phyloP scores from a whole-genome alignment of 2,888 invertebrate genomes.

The Dynastes hyllus region DNA sequence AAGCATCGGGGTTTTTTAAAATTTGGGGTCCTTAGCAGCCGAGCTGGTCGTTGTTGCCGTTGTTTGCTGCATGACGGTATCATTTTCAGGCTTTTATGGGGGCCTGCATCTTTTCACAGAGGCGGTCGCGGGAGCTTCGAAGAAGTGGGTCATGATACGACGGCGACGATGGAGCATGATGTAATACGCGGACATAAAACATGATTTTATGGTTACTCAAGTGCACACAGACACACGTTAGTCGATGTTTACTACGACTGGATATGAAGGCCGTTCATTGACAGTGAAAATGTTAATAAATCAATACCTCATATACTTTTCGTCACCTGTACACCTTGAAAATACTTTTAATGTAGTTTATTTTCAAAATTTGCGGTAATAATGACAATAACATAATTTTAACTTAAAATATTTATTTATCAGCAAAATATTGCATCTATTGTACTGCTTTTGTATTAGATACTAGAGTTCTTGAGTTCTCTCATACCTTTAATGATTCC shows the following conservation, averaged over 20 bases:
- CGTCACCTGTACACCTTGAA: neutral
- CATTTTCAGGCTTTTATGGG: constrained; percentile 33
- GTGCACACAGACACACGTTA: constrained; percentile 66
- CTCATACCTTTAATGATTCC: too few relatives aligned
- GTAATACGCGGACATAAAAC: constrained; percentile 68
- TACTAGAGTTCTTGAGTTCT: too few relatives aligned
- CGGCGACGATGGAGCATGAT: constrained; percentile 60
- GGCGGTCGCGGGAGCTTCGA: constrained; percentile 2
- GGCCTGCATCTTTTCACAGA: constrained; percentile 37
- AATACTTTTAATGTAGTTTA: too few relatives aligned
- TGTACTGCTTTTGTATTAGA: too few relatives aligned
- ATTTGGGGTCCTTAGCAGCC: constrained; percentile 19
- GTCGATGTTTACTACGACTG: constrained; percentile 64
- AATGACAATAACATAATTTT: too few relatives aligned
- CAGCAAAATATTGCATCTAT: too few relatives aligned
- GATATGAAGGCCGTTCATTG: constrained; percentile 68
- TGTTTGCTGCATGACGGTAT: constrained; percentile 31
- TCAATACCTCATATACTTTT: constrained; percentile 51
- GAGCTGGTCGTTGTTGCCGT: neutral
- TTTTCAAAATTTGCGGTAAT: too few relatives aligned
- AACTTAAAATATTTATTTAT: too few relatives aligned
- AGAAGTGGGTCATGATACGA: constrained; percentile 64
- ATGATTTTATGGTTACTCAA: constrained; percentile 69
- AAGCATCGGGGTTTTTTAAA: too few relatives aligned
- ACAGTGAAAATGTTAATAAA: constrained; percentile 67